Conservation (phyloP, 2,888 invertebrate species). For the Heliconius charithonia region DNA sequence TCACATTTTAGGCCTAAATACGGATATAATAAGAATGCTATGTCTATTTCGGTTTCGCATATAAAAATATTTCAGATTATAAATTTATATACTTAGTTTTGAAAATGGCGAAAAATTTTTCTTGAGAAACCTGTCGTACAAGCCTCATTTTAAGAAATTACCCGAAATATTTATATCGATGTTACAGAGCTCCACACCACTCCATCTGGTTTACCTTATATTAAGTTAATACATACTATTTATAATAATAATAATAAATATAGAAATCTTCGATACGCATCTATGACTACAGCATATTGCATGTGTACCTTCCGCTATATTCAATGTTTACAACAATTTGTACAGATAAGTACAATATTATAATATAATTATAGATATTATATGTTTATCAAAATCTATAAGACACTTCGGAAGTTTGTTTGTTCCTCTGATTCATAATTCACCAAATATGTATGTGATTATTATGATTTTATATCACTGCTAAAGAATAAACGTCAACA, state of each 20-base stretch:
- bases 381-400: conserved; percentile 39
- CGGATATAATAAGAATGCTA: not conserved
- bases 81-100: too few relatives aligned
- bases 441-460: not conserved
- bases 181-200: too few relatives aligned
- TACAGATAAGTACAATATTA: conserved; percentile 12
- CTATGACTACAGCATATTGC: not conserved
- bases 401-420: conserved; percentile 53
- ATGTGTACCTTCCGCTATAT: not conserved
- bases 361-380: conserved; percentile 24
- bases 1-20: too few relatives aligned
- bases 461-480: not conserved
- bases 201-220: too few relatives aligned
- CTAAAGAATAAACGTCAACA: not conserved
- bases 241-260: not conserved
- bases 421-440: not conserved
- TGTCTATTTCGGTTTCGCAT: not conserved
- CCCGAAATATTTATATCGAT: not conserved
- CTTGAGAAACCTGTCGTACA: too few relatives aligned
- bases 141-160: not conserved
- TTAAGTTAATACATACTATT: too few relatives aligned
- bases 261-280: not conserved
- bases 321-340: conserved; percentile 9
- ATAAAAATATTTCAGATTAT: not conserved
- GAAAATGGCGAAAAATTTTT: too few relatives aligned